Evolutionary conservation across 2,888 invertebrate genomes (phyloP).

Genomic region (Cinara cedri): DNA sequence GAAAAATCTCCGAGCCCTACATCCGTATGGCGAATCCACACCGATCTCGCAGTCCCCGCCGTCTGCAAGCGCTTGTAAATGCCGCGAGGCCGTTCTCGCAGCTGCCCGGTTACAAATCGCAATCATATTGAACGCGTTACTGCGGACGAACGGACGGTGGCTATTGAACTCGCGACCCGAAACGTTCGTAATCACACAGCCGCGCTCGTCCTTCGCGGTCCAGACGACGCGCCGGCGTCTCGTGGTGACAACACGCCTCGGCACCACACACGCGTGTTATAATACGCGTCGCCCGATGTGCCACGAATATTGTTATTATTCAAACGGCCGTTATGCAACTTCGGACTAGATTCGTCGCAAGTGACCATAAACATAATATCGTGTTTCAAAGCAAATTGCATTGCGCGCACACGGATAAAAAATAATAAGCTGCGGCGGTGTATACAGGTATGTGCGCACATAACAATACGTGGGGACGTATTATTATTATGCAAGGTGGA

Average conservation of each 20-base stretch:
- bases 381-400: background rate
- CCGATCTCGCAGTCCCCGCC: too few species aligned
- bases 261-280: background rate
- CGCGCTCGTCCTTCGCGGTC: conserved; percentile 33
- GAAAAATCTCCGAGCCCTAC: too few species aligned
- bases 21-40: too few species aligned
- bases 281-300: too few species aligned
- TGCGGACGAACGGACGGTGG: background rate
- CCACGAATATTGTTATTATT: background rate
- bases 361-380: conserved; percentile 26
- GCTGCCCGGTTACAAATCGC: too few species aligned
- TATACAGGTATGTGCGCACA: too few species aligned
- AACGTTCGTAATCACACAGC: background rate
- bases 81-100: too few species aligned
- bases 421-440: too few species aligned
- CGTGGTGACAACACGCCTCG: background rate
- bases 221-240: background rate
- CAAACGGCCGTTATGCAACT: conserved; percentile 28
- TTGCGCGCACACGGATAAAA: too few species aligned
- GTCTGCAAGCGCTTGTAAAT: too few species aligned
- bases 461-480: too few species aligned
- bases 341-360: conserved; percentile 21
- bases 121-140: too few species aligned
- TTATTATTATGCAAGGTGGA: background rate
- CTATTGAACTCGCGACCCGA: conserved; percentile 34